phyloP scores from a whole-genome alignment of 1,140 invertebrate genomes.

The Magallana gigas region DNA sequence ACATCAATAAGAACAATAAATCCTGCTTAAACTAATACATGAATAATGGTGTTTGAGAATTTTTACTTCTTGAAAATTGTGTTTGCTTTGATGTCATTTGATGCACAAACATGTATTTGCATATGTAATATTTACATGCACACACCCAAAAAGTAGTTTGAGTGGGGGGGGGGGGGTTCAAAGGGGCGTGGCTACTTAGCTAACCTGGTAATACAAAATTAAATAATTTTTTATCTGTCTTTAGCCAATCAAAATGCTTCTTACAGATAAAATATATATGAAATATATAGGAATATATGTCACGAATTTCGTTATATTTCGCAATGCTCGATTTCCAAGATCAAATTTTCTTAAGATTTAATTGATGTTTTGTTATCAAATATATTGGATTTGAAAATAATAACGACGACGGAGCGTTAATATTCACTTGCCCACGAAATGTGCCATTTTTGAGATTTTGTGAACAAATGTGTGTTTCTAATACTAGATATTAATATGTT shows the following conservation, averaged over 20 bases:
- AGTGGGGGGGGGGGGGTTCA: not conserved
- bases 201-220: not conserved
- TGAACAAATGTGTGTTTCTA: too few species aligned
- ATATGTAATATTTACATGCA: constrained; percentile 5
- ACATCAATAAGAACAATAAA: not conserved
- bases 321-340: too few species aligned
- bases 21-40: too few species aligned
- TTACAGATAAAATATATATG: not conserved
- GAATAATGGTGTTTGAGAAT: not conserved
- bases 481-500: too few species aligned
- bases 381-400: too few species aligned
- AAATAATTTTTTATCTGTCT: not conserved
- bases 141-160: not conserved
- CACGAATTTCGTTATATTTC: too few species aligned
- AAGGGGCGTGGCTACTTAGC: not conserved
- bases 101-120: not conserved
- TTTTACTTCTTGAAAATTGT: not conserved
- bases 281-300: too few species aligned
- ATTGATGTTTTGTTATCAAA: too few species aligned
- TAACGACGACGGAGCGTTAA: too few species aligned
- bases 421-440: too few species aligned
- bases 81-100: not conserved
- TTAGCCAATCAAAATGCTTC: not conserved
- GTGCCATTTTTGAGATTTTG: too few species aligned
- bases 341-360: too few species aligned